Conservation (phyloP, 2,113 vertebrate genomes). For the Poecilia latipinna region DNA sequence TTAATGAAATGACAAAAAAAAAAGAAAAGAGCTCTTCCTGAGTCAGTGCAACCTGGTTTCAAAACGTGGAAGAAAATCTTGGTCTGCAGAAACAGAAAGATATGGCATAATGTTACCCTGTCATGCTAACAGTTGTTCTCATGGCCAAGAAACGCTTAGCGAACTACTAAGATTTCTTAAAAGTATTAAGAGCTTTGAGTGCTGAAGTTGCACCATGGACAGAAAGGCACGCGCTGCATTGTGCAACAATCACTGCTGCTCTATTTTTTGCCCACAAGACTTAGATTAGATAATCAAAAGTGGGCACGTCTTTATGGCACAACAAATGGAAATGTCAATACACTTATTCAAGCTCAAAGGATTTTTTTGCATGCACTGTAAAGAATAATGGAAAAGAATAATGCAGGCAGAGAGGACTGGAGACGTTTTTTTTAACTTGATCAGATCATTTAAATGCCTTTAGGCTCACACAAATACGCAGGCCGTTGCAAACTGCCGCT, state of each 20-base stretch:
- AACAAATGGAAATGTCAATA: constrained; percentile 49
- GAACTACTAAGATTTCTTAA: constrained; percentile 12
- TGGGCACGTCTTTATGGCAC: constrained; percentile 30
- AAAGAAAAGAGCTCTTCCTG: constrained; percentile 21
- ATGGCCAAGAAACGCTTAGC: neutral
- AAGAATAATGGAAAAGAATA: constrained; percentile 1
- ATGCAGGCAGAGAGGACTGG: neutral
- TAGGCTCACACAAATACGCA: constrained; percentile 20
- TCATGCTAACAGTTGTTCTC: constrained; percentile 1
- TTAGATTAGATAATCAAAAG: constrained; percentile 55
- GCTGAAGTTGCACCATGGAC: constrained; percentile 14
- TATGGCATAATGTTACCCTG: neutral
- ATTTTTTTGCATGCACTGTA: constrained; percentile 14
- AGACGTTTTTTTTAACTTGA: constrained; percentile 18
- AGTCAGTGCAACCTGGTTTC: constrained; percentile 17
- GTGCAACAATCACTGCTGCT: constrained; percentile 35
- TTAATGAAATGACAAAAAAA: constrained; percentile 35
- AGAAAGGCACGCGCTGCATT: constrained; percentile 2
- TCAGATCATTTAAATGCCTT: constrained; percentile 10
- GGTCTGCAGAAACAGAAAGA: constrained; percentile 28
- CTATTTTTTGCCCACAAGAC: constrained; percentile 49
- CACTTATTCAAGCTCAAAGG: constrained; percentile 25
- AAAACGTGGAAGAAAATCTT: constrained; percentile 36
- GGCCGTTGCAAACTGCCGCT: constrained; percentile 19
- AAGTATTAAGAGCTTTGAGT: constrained; percentile 11